Percentiles rank a stretch among this genome's conserved stretches.
These are phyloP conservation scores for Vulpes ferrilata DNA, from an alignment of 2,113 vertebrate genomes.

Conservation along the genomic window DNA sequence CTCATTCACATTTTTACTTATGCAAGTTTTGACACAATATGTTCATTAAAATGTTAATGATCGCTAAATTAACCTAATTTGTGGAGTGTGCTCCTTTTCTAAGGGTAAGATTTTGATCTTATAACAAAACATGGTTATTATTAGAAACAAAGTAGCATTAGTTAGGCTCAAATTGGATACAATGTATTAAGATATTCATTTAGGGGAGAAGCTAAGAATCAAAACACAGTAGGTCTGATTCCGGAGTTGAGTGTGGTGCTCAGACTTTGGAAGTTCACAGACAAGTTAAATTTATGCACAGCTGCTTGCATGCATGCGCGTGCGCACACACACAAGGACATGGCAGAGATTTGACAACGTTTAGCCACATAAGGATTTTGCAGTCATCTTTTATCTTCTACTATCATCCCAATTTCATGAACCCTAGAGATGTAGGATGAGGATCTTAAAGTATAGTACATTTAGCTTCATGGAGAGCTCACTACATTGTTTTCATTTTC, in stretches of 20 bases:
- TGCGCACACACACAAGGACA: background rate
- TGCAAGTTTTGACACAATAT: background rate
- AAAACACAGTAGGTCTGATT: background rate
- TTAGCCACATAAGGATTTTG: background rate
- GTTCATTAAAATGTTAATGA: slow-evolving; percentile 65
- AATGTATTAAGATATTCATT: background rate
- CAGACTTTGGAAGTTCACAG: background rate
- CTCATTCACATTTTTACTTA: slow-evolving; percentile 40
- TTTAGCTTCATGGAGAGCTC: background rate
- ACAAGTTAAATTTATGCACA: background rate
- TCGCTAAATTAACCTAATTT: slow-evolving; percentile 54
- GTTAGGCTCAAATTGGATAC: slow-evolving; percentile 46
- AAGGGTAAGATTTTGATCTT: slow-evolving; percentile 70
- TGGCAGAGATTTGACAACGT: background rate
- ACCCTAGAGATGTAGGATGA: background rate
- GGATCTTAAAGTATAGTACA: background rate
- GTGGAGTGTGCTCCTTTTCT: slow-evolving; percentile 20
- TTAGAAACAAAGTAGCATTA: slow-evolving; percentile 64
- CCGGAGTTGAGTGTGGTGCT: background rate
- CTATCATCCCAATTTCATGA: background rate
- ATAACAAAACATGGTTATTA: slow-evolving; percentile 55
- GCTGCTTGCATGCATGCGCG: accelerated
- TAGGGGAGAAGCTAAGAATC: background rate
- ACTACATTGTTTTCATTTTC: background rate
- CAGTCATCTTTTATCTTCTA: background rate